Percentiles rank a stretch among this genome's conserved stretches.
Evolutionary conservation across 2,888 invertebrate genomes (phyloP).

Genomic region (Andrena marginata): DNA sequence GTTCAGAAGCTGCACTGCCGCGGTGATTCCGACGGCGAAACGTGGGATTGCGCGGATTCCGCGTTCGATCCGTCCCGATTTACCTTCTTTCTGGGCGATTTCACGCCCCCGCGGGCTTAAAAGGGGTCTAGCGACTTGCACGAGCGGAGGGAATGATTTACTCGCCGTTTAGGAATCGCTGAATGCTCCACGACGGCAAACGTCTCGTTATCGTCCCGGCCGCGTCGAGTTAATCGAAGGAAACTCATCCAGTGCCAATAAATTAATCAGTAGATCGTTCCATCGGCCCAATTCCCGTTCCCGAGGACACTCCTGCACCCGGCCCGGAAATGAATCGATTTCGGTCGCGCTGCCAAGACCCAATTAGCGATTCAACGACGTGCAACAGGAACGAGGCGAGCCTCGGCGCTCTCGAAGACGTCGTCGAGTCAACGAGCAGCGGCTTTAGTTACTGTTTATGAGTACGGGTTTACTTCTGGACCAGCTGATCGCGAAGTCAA

Average conservation of each 20-base stretch:
- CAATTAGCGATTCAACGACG: slow-evolving; percentile 55
- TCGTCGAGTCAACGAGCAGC: slow-evolving; percentile 30
- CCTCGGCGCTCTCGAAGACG: slow-evolving; percentile 14
- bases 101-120: too few species aligned
- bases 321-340: slow-evolving; percentile 56
- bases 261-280: slow-evolving; percentile 53
- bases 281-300: slow-evolving; percentile 37
- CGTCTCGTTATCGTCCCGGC: slow-evolving; percentile 9
- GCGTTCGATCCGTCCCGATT: too few species aligned
- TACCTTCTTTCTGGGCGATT: too few species aligned
- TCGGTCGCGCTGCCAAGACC: slow-evolving; percentile 40
- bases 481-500: neutral
- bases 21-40: neutral
- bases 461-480: slow-evolving; percentile 23
- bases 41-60: too few species aligned
- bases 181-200: neutral
- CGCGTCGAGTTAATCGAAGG: slow-evolving; percentile 9
- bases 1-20: neutral
- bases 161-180: neutral
- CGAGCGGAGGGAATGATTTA: too few species aligned
- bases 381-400: slow-evolving; percentile 45
- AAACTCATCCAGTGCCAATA: slow-evolving; percentile 36
- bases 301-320: slow-evolving; percentile 28
- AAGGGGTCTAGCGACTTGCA: too few species aligned
- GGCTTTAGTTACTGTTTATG: slow-evolving; percentile 45